phyloP scores from a whole-genome alignment of 2,888 invertebrate species.

The Hesperia comma region DNA sequence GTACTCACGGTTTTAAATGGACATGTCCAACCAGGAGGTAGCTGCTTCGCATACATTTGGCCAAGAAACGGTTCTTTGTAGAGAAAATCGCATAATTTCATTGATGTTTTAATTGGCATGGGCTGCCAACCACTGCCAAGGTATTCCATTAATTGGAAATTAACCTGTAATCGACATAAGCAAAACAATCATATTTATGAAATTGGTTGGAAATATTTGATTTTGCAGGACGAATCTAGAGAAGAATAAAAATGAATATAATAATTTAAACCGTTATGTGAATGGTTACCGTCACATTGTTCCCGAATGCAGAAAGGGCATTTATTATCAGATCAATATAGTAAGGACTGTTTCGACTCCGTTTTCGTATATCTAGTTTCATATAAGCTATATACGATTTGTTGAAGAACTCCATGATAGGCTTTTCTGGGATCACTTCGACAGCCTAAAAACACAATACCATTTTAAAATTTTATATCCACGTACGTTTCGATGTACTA shows the following conservation, averaged over 20 bases:
- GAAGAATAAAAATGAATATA: not conserved
- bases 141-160: conserved; percentile 20
- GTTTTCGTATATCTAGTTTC: conserved; percentile 23
- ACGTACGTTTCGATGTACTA: too few relatives aligned
- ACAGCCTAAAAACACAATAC: conserved; percentile 13
- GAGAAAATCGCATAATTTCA: conserved; percentile 24
- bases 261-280: not conserved
- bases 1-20: conserved; percentile 22
- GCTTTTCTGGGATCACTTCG: conserved; percentile 20
- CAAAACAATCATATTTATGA: not conserved
- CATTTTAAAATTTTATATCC: too few relatives aligned
- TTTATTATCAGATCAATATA: conserved; percentile 17
- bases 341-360: conserved; percentile 22
- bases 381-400: conserved; percentile 22
- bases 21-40: conserved; percentile 25
- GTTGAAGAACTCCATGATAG: conserved; percentile 26
- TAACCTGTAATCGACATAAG: conserved; percentile 2
- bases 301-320: conserved; percentile 13
- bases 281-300: conserved; percentile 24
- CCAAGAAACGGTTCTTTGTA: conserved; percentile 28
- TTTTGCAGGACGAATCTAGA: too few relatives aligned
- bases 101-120: conserved; percentile 16
- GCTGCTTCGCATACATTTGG: conserved; percentile 27
- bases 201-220: not conserved
- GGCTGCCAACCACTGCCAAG: conserved; percentile 27